Conservation (phyloP, 2,888 invertebrate genomes). For the Sinhomidia bicolor region DNA sequence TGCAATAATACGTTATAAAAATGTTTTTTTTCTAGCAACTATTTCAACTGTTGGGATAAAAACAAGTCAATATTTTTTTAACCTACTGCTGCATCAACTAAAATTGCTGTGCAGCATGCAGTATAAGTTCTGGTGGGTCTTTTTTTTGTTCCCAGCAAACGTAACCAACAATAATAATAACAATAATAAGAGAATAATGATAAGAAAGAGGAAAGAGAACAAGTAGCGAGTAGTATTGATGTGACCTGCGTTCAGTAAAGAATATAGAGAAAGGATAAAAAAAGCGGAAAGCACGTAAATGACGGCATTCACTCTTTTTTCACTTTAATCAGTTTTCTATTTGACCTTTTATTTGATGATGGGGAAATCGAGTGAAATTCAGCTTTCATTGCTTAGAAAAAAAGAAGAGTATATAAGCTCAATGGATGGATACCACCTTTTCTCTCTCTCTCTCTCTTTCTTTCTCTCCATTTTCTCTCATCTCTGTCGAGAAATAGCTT, state of each 20-base stretch:
- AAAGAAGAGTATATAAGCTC: not conserved
- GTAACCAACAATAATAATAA: conserved; percentile 8
- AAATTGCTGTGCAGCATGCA: conserved; percentile 53
- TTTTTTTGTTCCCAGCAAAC: not conserved
- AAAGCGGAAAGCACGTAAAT: conserved; percentile 26
- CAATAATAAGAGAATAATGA: conserved; percentile 6
- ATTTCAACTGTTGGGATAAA: too few relatives aligned
- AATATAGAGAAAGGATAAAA: not conserved
- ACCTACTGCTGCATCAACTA: conserved; percentile 28
- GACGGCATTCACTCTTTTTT: conserved; percentile 44
- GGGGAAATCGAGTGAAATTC: conserved; percentile 43
- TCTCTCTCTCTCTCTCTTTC: not conserved
- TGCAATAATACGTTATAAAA: not conserved
- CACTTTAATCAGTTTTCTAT: conserved; percentile 66
- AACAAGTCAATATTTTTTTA: too few relatives aligned
- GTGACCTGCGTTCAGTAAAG: not conserved
- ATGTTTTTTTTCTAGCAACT: not conserved
- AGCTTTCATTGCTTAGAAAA: not conserved
- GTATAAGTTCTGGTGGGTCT: too few relatives aligned
- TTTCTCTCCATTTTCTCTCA: not conserved
- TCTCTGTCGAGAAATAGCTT: not conserved
- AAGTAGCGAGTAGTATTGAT: not conserved
- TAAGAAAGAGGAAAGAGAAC: conserved; percentile 27
- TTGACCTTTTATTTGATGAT: conserved; percentile 59
- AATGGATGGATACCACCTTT: conserved; percentile 7